Evolutionary conservation across 2,888 invertebrate species (phyloP).

Genomic region (Aphodius sticticus): DNA sequence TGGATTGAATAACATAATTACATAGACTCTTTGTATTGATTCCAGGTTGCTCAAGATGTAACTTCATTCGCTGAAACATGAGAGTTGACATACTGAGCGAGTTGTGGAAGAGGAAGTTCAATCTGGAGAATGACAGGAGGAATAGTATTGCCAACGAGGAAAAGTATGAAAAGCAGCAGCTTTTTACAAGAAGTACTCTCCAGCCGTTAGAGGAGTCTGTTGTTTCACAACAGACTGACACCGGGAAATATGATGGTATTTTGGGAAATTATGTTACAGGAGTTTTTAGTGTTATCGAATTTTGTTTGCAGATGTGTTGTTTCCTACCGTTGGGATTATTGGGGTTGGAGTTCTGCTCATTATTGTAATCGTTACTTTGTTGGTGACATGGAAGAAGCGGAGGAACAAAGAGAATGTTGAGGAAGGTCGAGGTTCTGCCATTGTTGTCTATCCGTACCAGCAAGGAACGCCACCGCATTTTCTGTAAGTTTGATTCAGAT

Average conservation of each 20-base stretch:
- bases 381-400: conserved; percentile 60
- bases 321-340: conserved; percentile 48
- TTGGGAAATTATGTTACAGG: neutral
- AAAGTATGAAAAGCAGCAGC: conserved; percentile 38
- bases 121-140: conserved; percentile 40
- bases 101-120: conserved; percentile 47
- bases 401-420: conserved; percentile 58
- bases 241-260: conserved; percentile 17
- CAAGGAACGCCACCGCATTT: conserved; percentile 68
- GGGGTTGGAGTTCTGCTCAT: conserved; percentile 44
- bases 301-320: conserved; percentile 51
- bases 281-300: conserved; percentile 14
- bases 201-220: conserved; percentile 41
- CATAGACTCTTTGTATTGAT: neutral
- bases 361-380: conserved; percentile 56
- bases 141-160: conserved; percentile 36
- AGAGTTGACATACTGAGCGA: conserved; percentile 27
- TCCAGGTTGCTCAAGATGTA: conserved; percentile 13
- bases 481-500: conserved; percentile 62
- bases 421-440: conserved; percentile 65
- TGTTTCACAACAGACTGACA: conserved; percentile 45
- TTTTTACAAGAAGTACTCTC: conserved; percentile 38
- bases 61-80: neutral
- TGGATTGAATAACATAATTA: too few relatives aligned
- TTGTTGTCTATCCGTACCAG: conserved; percentile 71